Percentiles rank a stretch among this genome's conserved stretches.
Conservation (phyloP, 2,888 invertebrate species). For the Clepsis dumicolana region DNA sequence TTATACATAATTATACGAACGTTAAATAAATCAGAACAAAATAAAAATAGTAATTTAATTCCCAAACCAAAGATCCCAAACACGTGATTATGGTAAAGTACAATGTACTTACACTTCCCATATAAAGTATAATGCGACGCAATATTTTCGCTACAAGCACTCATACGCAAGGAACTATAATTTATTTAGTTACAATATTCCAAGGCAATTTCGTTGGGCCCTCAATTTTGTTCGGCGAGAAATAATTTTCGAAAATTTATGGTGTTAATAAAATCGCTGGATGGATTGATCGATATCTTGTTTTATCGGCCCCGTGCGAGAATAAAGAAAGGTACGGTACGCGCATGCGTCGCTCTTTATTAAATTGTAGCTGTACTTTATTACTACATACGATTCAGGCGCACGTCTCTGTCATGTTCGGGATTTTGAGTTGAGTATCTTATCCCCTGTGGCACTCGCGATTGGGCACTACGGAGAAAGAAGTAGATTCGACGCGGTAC, state of each 20-base stretch:
- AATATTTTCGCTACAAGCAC: constrained; percentile 55
- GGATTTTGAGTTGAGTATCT: neutral
- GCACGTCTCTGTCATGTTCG: constrained; percentile 20
- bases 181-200: constrained; percentile 67
- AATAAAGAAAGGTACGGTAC: constrained; percentile 31
- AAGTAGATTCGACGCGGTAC: too few relatives aligned
- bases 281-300: constrained; percentile 68
- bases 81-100: constrained; percentile 39
- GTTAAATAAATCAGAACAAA: constrained; percentile 20
- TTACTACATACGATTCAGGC: neutral
- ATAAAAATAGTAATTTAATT: constrained; percentile 33
- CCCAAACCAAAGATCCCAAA: constrained; percentile 26
- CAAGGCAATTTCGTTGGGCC: constrained; percentile 57
- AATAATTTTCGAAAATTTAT: constrained; percentile 69
- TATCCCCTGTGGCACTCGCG: neutral
- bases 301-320: constrained; percentile 49
- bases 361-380: constrained; percentile 39
- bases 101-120: constrained; percentile 31
- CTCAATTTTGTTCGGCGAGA: constrained; percentile 59
- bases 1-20: constrained; percentile 25
- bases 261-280: constrained; percentile 63
- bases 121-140: constrained; percentile 41
- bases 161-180: constrained; percentile 62
- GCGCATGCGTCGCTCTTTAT: constrained; percentile 19
- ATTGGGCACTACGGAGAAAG: too few relatives aligned